Conservation (phyloP, 2,888 invertebrate genomes). For the Rhagonycha fulva region DNA sequence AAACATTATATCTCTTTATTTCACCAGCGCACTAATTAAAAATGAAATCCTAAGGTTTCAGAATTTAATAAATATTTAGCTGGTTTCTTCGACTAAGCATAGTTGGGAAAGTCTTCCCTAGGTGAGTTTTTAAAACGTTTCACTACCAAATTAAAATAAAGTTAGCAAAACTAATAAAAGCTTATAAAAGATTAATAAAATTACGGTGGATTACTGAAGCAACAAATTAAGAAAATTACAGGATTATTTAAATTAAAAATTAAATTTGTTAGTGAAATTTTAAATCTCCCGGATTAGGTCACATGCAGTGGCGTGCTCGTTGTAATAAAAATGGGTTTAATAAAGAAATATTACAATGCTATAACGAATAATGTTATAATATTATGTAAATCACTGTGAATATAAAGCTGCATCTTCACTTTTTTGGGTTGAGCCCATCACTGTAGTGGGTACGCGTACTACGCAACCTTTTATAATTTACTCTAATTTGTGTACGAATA, state of each 20-base stretch:
- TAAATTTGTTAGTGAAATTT: neutral
- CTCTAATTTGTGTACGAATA: too few relatives aligned
- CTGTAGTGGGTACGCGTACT: too few relatives aligned
- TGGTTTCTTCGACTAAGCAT: neutral
- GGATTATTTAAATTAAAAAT: neutral
- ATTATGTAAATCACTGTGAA: too few relatives aligned
- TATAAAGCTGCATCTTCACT: too few relatives aligned
- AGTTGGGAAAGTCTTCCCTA: neutral
- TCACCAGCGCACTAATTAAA: neutral
- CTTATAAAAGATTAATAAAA: neutral
- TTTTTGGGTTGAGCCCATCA: too few relatives aligned
- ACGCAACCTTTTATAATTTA: too few relatives aligned
- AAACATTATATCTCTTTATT: neutral
- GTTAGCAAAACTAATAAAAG: neutral
- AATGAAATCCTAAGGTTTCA: neutral
- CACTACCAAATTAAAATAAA: neutral
- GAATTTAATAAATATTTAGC: neutral
- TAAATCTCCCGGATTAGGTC: neutral
- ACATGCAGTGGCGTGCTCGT: neutral
- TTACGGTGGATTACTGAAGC: neutral
- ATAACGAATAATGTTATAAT: too few relatives aligned
- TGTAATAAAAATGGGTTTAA: neutral
- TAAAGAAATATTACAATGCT: neutral
- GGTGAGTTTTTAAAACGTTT: neutral
- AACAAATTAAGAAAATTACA: neutral